phyloP scores from a whole-genome alignment of 2,797 vertebrate genomes.

The Cyclura pinguis region DNA sequence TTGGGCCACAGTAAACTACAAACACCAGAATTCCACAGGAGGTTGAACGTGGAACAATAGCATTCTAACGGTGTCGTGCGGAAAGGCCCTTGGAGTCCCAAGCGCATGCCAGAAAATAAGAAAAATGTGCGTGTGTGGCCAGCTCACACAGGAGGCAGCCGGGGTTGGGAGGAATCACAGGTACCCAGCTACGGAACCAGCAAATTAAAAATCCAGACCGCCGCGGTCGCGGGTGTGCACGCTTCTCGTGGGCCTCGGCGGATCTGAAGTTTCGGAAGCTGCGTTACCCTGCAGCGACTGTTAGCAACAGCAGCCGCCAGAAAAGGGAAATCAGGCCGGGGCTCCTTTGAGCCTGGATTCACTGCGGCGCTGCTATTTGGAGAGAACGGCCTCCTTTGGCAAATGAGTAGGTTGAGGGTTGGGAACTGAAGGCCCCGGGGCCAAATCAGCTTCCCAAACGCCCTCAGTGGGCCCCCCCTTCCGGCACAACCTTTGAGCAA shows the following conservation, averaged over 20 bases:
- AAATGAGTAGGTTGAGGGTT: too few species aligned
- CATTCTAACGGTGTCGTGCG: too few species aligned
- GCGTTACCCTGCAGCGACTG: not conserved
- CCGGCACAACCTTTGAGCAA: not conserved
- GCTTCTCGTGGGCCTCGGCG: not conserved
- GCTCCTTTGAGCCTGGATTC: not conserved
- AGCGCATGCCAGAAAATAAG: too few species aligned
- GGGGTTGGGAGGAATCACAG: too few species aligned
- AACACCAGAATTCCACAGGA: too few species aligned
- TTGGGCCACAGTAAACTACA: too few species aligned
- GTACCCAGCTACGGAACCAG: not conserved
- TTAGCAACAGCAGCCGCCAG: not conserved
- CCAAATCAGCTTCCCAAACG: not conserved
- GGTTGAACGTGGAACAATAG: too few species aligned
- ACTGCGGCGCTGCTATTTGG: not conserved
- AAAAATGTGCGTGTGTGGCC: too few species aligned
- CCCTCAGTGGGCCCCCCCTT: not conserved
- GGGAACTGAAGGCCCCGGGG: not conserved
- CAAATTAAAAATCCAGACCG: not conserved
- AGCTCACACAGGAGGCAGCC: too few species aligned
- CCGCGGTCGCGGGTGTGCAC: not conserved
- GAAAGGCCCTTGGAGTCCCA: too few species aligned
- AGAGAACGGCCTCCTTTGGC: not conserved
- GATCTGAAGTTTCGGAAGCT: not conserved
- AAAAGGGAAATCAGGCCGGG: not conserved